These are phyloP conservation scores for Sebastolobus altivelis DNA, from an alignment of 2,797 vertebrate genomes.

Conservation along the genomic window DNA sequence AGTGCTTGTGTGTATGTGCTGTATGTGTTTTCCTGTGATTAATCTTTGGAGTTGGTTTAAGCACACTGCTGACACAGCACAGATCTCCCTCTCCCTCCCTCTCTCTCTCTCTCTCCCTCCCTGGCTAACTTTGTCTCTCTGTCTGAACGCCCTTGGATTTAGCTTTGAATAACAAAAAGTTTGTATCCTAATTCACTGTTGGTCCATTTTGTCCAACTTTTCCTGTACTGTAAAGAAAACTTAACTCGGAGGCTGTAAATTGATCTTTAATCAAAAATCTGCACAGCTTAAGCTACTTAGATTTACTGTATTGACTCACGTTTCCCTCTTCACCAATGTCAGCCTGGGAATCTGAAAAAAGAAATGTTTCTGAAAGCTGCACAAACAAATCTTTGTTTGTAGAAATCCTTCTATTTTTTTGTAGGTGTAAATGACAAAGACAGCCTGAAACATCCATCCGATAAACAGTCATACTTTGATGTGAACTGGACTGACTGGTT, in stretches of 20 bases:
- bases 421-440: neutral
- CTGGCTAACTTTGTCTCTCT: slow-evolving; percentile 77
- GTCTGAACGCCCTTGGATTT: slow-evolving; percentile 81
- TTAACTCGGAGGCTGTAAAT: slow-evolving; percentile 22
- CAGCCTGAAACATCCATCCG: neutral
- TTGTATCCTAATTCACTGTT: slow-evolving; percentile 69
- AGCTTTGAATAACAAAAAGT: slow-evolving; percentile 82
- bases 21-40: slow-evolving; percentile 85
- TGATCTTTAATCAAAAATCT: slow-evolving; percentile 52
- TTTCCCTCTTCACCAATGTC: neutral
- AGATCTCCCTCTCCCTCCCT: slow-evolving; percentile 65
- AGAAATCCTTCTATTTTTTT: neutral
- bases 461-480: neutral
- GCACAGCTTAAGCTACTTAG: slow-evolving; percentile 15
- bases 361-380: neutral
- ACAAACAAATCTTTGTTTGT: neutral
- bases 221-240: slow-evolving; percentile 4
- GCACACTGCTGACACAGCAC: slow-evolving; percentile 85
- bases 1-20: slow-evolving; percentile 61
- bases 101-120: slow-evolving; percentile 46
- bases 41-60: slow-evolving; percentile 86
- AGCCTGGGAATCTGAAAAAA: neutral
- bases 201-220: slow-evolving; percentile 62
- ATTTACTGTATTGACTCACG: neutral
- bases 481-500: neutral